phyloP scores from a whole-genome alignment of 1,140 invertebrate genomes.

The Hycleus phaleratus region DNA sequence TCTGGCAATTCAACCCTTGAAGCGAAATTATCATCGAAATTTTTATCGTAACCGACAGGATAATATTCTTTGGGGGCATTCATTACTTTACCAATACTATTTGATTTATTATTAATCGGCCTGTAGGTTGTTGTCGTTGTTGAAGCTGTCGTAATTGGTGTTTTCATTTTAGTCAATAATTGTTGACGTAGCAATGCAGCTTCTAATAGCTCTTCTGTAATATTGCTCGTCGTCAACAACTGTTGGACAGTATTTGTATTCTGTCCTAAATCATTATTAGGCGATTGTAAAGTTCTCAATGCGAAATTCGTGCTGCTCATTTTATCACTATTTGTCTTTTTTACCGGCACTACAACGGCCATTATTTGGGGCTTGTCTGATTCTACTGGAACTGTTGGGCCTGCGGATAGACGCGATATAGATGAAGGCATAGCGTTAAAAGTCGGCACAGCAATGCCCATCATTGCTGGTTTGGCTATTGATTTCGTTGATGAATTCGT shows the following conservation, averaged over 20 bases:
- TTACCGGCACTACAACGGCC: slow-evolving; percentile 28
- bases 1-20: slow-evolving; percentile 75
- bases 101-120: slow-evolving; percentile 26
- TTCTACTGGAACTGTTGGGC: slow-evolving; percentile 4
- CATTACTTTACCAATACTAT: slow-evolving; percentile 64
- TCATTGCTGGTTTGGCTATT: slow-evolving; percentile 28
- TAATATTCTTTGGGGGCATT: slow-evolving; percentile 83
- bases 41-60: slow-evolving; percentile 76
- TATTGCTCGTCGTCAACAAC: slow-evolving; percentile 28
- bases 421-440: slow-evolving; percentile 47
- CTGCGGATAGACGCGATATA: slow-evolving; percentile 43
- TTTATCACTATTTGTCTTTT: slow-evolving; percentile 28
- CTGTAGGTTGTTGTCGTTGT: slow-evolving; percentile 29
- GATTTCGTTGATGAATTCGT: slow-evolving; percentile 37
- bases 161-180: slow-evolving; percentile 22
- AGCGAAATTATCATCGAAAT: slow-evolving; percentile 79
- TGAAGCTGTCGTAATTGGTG: slow-evolving; percentile 19
- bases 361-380: slow-evolving; percentile 18
- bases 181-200: slow-evolving; percentile 37
- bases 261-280: slow-evolving; percentile 13
- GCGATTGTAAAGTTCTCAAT: slow-evolving; percentile 26
- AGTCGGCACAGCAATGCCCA: slow-evolving; percentile 38
- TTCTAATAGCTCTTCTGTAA: slow-evolving; percentile 41
- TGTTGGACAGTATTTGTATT: slow-evolving; percentile 21
- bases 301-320: slow-evolving; percentile 33